Conservation (phyloP, 2,113 vertebrate species). For the Morphnarchus princeps region DNA sequence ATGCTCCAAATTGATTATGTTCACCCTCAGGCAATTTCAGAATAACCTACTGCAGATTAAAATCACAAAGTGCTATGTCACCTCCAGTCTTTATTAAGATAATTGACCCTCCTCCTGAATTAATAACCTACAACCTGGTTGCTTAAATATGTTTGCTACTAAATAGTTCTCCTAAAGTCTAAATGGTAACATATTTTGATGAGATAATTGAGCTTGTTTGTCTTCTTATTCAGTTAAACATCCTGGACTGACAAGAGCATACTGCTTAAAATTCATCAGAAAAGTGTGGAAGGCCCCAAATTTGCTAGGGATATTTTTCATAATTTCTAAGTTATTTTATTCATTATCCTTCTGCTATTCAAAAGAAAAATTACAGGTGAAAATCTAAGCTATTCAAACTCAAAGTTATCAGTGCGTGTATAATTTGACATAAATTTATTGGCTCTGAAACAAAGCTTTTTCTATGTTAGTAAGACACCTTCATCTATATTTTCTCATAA, state of each 20-base stretch:
- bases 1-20: conserved; percentile 39
- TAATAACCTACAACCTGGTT: conserved; percentile 29
- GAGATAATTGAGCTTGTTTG: background rate
- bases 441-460: background rate
- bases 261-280: background rate
- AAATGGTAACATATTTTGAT: background rate
- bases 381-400: conserved; percentile 10
- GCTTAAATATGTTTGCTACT: background rate
- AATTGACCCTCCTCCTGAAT: conserved; percentile 41
- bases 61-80: conserved; percentile 41
- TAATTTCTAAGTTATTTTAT: background rate
- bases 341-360: background rate
- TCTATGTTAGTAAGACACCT: background rate
- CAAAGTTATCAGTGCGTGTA: background rate
- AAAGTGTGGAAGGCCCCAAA: background rate
- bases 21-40: conserved; percentile 6
- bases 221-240: background rate
- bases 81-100: conserved; percentile 19
- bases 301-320: background rate
- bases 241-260: background rate
- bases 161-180: background rate
- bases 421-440: conserved; percentile 10
- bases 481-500: background rate
- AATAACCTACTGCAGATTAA: conserved; percentile 46
- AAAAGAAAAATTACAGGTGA: background rate